phyloP scores from a whole-genome alignment of 1,140 invertebrate species.

The Brachionus koreanus region DNA sequence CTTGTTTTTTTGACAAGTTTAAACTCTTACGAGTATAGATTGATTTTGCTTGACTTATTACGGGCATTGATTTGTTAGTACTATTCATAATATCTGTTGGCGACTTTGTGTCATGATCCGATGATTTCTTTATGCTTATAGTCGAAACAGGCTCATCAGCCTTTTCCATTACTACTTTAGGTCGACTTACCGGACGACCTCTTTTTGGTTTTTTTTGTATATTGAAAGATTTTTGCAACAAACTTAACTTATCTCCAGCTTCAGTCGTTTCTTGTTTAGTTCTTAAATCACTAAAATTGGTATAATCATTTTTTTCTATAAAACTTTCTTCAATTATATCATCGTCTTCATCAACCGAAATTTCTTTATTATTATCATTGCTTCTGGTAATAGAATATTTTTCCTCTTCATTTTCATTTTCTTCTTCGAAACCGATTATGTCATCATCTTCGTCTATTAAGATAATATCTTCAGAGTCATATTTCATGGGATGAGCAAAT shows the following conservation, averaged over 20 bases:
- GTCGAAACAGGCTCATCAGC: not conserved
- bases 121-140: conserved; percentile 19
- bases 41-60: conserved; percentile 14
- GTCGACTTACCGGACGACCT: not conserved
- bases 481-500: not conserved
- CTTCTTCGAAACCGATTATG: not conserved
- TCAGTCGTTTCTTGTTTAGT: not conserved
- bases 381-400: not conserved
- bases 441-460: conserved; percentile 21
- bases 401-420: conserved; percentile 3
- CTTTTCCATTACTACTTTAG: conserved; percentile 24
- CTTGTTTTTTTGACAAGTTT: not conserved
- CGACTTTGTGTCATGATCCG: not conserved
- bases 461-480: not conserved
- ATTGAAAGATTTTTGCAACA: conserved; percentile 1
- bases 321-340: conserved; percentile 20
- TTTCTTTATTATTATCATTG: not conserved
- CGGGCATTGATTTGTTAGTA: not conserved
- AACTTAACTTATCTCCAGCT: not conserved
- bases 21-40: not conserved
- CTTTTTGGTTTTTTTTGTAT: not conserved
- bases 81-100: not conserved
- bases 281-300: not conserved
- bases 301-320: not conserved
- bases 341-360: not conserved